These are phyloP conservation scores for Eulemur rubriventer DNA, from an alignment of 2,797 vertebrate genomes.

Conservation along the genomic window DNA sequence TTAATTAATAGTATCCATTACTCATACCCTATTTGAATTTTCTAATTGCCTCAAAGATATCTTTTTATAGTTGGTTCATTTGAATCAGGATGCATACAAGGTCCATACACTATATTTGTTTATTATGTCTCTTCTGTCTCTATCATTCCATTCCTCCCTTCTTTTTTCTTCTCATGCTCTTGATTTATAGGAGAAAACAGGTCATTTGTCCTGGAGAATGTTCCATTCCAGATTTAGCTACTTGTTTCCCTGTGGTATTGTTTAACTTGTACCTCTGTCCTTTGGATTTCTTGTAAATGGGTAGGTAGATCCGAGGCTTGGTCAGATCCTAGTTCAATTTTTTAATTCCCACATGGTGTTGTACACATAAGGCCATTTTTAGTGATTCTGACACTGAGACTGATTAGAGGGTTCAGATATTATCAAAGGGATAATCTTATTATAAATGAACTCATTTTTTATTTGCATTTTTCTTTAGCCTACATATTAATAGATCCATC, in stretches of 20 bases:
- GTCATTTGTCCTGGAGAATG: not conserved
- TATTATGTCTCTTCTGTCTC: not conserved
- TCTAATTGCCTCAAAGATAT: not conserved
- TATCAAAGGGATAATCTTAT: not conserved
- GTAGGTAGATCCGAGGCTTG: not conserved
- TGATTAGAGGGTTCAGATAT: not conserved
- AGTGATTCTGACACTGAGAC: not conserved
- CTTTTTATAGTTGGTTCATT: not conserved
- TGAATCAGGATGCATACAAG: not conserved
- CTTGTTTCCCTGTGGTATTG: not conserved
- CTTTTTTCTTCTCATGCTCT: not conserved
- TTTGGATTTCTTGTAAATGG: not conserved
- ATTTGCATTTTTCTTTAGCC: slow-evolving; percentile 32
- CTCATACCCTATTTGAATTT: not conserved
- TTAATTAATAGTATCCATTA: not conserved
- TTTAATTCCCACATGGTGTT: not conserved
- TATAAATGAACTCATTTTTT: slow-evolving; percentile 23
- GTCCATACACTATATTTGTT: not conserved
- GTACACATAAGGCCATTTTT: not conserved
- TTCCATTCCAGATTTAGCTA: not conserved
- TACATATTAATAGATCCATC: not conserved
- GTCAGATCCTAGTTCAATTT: not conserved
- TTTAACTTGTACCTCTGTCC: not conserved
- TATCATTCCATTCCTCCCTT: not conserved
- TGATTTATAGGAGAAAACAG: slow-evolving; percentile 3